These are phyloP conservation scores for Microtus agrestis DNA, from an alignment of 2,797 vertebrate genomes.

Conservation along the genomic window DNA sequence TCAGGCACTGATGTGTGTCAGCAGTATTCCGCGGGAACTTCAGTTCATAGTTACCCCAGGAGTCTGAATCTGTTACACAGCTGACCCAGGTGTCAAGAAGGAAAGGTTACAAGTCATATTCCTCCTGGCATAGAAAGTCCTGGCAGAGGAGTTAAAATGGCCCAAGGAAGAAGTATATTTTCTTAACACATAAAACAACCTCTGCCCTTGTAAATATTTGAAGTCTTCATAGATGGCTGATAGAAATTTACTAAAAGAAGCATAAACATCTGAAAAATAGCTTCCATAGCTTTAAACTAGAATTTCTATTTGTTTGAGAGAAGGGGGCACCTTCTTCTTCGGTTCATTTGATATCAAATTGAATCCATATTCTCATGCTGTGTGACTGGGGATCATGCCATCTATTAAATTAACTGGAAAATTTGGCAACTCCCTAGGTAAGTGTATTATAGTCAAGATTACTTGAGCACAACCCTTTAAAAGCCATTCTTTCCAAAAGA, in stretches of 20 bases:
- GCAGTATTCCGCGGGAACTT: conserved; percentile 66
- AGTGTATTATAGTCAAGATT: conserved; percentile 25
- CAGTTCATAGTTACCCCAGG: conserved; percentile 54
- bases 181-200: conserved; percentile 55
- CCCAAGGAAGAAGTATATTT: conserved; percentile 54
- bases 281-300: conserved; percentile 38
- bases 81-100: conserved; percentile 72
- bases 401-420: conserved; percentile 74
- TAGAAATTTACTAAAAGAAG: conserved; percentile 58
- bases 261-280: not conserved
- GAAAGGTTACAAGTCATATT: conserved; percentile 76
- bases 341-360: conserved; percentile 58
- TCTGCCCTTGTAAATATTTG: conserved; percentile 71
- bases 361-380: conserved; percentile 44
- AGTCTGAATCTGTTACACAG: conserved; percentile 61
- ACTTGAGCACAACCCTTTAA: conserved; percentile 35
- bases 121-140: conserved; percentile 62
- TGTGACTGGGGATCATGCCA: not conserved
- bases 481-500: not conserved
- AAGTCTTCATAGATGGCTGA: conserved; percentile 53
- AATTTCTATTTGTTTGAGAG: conserved; percentile 28
- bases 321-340: conserved; percentile 29
- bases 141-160: not conserved
- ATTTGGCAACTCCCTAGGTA: conserved; percentile 50
- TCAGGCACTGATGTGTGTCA: conserved; percentile 52